Conservation (phyloP, 2,113 vertebrate genomes). For the Platichthys stellatus region DNA sequence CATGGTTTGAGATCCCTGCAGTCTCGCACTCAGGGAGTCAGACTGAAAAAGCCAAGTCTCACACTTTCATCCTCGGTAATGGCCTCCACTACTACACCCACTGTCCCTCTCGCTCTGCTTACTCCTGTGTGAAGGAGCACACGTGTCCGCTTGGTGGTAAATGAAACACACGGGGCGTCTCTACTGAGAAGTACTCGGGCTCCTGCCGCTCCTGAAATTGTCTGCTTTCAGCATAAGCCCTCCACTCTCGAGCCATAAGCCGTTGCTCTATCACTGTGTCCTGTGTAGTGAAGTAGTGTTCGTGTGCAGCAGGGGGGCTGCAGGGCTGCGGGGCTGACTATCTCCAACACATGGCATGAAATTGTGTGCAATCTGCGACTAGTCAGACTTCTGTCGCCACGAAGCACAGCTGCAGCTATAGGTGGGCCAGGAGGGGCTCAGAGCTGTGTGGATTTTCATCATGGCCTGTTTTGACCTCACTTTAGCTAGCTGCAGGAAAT, state of each 20-base stretch:
- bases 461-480: neutral
- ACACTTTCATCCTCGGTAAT: constrained; percentile 32
- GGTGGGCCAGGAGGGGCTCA: constrained; percentile 1
- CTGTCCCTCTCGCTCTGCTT: constrained; percentile 4
- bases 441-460: neutral
- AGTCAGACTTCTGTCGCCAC: neutral
- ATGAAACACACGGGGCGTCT: constrained; percentile 51
- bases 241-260: constrained; percentile 42
- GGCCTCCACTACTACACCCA: constrained; percentile 3
- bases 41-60: neutral
- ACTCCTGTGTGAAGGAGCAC: constrained; percentile 34
- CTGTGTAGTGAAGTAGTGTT: no score
- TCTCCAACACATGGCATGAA: constrained; percentile 7
- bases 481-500: neutral
- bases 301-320: neutral
- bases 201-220: constrained; percentile 43
- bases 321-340: constrained; percentile 3
- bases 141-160: constrained; percentile 28
- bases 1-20: constrained; percentile 9
- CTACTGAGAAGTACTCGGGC: constrained; percentile 32
- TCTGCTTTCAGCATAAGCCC: constrained; percentile 18
- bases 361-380: constrained; percentile 20
- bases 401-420: constrained; percentile 6
- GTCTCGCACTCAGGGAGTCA: constrained; percentile 5
- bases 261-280: neutral